Conservation (phyloP, 2,797 vertebrate species). For the Heterohyrax brucei region DNA sequence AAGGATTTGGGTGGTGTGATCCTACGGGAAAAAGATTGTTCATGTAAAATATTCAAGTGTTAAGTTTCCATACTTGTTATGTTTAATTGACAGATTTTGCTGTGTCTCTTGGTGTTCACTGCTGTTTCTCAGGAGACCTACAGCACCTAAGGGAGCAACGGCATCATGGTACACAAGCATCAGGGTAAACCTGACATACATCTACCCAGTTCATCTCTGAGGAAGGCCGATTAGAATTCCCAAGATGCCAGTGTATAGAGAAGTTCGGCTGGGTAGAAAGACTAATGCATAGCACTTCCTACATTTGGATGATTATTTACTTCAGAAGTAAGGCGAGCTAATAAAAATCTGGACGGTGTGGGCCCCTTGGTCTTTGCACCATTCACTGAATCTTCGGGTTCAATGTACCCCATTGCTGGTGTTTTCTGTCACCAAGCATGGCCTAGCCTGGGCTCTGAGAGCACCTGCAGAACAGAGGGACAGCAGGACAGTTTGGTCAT, state of each 20-base stretch:
- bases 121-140: not conserved
- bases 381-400: not conserved
- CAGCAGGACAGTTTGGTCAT: not conserved
- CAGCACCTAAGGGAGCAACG: not conserved
- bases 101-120: not conserved
- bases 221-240: not conserved
- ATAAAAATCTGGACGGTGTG: rapidly evolving
- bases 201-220: not conserved
- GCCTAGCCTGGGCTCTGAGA: not conserved
- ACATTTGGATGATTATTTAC: not conserved
- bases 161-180: not conserved
- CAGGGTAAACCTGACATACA: not conserved
- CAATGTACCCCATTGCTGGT: not conserved
- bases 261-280: not conserved
- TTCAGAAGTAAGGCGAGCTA: not conserved
- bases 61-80: conserved; percentile 16
- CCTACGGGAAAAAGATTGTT: conserved; percentile 36
- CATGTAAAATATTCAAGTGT: conserved; percentile 33
- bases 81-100: not conserved
- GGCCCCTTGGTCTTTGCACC: not conserved
- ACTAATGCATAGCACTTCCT: not conserved
- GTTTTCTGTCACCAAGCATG: not conserved
- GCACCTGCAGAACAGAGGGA: not conserved
- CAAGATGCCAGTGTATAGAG: not conserved
- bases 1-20: not conserved